Conservation (phyloP, 2,113 vertebrate genomes). For the Orientallactaga bullata region DNA sequence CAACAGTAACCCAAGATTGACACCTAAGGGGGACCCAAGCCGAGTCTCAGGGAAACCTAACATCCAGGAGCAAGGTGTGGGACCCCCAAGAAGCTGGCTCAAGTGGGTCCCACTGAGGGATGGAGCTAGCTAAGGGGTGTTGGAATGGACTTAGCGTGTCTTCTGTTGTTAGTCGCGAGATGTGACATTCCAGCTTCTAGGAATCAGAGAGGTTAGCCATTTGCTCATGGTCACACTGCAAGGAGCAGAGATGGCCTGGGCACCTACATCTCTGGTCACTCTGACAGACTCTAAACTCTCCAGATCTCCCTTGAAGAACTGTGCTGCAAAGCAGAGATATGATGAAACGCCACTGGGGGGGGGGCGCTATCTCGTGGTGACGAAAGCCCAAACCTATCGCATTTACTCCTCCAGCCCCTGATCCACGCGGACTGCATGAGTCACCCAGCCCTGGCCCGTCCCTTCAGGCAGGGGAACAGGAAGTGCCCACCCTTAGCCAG, state of each 20-base stretch:
- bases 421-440: background rate
- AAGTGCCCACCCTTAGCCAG: background rate
- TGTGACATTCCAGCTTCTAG: fast-evolving
- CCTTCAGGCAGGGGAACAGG: background rate
- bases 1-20: background rate
- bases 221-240: background rate
- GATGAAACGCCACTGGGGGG: too few species aligned
- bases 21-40: background rate
- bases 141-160: background rate
- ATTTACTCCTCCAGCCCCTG: background rate
- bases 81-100: background rate
- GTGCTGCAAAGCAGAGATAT: background rate
- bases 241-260: background rate
- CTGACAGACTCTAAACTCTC: background rate
- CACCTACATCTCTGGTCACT: background rate
- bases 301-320: background rate
- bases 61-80: background rate
- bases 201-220: background rate
- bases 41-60: background rate
- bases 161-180: background rate
- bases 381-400: too few species aligned
- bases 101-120: background rate
- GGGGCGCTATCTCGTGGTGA: too few species aligned
- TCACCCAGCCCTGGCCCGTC: background rate
- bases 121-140: too few species aligned